A percentile compares a stretch with the other conserved stretches of the same genome.
These are phyloP conservation scores for Myiotriccus ornatus DNA, from an alignment of 2,797 vertebrate genomes.

Conservation along the genomic window DNA sequence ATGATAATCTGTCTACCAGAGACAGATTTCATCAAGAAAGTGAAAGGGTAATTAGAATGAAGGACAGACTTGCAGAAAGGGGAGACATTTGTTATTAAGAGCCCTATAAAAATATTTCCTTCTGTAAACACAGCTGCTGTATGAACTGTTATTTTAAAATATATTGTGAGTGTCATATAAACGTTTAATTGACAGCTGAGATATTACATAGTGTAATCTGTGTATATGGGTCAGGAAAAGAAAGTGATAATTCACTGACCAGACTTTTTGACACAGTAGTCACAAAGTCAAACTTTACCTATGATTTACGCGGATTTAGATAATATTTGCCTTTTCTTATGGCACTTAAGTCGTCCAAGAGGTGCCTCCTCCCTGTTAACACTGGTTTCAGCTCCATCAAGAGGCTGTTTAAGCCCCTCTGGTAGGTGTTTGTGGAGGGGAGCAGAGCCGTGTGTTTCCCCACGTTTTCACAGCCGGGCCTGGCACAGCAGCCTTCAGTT, in stretches of 20 bases:
- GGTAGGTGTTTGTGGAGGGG: not conserved
- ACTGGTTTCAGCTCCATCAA: not conserved
- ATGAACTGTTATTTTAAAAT: slow-evolving; percentile 63
- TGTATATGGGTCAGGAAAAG: not conserved
- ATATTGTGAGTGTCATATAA: slow-evolving; percentile 57
- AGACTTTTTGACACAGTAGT: not conserved
- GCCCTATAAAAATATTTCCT: slow-evolving; percentile 76
- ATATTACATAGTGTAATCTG: slow-evolving; percentile 2
- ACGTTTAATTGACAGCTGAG: slow-evolving; percentile 50
- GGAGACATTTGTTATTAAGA: slow-evolving; percentile 70
- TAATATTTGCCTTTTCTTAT: not conserved
- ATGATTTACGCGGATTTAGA: not conserved
- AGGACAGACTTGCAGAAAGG: slow-evolving; percentile 40
- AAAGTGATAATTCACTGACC: not conserved
- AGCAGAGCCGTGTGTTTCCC: not conserved
- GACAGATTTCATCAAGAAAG: slow-evolving; percentile 64
- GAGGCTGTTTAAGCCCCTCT: not conserved
- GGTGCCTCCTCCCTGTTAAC: not conserved
- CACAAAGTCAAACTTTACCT: not conserved
- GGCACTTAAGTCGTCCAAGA: not conserved
- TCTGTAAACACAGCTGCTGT: slow-evolving; percentile 82
- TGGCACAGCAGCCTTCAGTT: not conserved
- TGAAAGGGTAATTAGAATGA: slow-evolving; percentile 46
- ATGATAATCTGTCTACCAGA: slow-evolving; percentile 46
- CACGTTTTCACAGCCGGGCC: not conserved